Percentiles rank a stretch among this genome's conserved stretches.
phyloP scores from a whole-genome alignment of 2,888 invertebrate species.

The Prosapia bicincta region DNA sequence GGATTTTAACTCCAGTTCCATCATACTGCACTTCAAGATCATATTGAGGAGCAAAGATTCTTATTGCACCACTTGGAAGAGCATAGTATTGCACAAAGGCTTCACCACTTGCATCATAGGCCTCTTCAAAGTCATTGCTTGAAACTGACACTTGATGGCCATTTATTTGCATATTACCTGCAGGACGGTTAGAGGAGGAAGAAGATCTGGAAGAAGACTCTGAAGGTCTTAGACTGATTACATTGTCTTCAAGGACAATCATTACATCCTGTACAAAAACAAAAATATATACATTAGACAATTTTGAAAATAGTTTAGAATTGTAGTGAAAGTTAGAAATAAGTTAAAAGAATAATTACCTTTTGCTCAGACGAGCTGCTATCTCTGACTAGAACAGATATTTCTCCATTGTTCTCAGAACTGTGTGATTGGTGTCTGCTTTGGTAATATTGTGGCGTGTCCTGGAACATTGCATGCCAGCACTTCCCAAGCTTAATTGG shows the following conservation, averaged over 20 bases:
- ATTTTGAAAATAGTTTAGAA: neutral
- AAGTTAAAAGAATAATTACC: neutral
- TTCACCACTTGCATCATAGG: constrained; percentile 43
- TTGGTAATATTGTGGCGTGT: constrained; percentile 34
- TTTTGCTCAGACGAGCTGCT: constrained; percentile 23
- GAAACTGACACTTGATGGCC: constrained; percentile 43
- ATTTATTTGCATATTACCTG: constrained; percentile 40
- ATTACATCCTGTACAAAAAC: constrained; percentile 47
- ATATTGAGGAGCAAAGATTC: constrained; percentile 48
- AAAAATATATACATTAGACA: neutral
- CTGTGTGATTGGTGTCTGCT: constrained; percentile 18
- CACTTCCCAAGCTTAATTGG: constrained; percentile 51
- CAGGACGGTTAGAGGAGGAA: constrained; percentile 31
- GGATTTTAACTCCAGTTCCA: constrained; percentile 53
- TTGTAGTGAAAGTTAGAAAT: too few relatives aligned
- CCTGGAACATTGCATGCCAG: constrained; percentile 51
- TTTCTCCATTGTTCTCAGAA: constrained; percentile 41
- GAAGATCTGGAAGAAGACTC: constrained; percentile 8
- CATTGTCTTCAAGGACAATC: constrained; percentile 48
- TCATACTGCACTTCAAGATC: constrained; percentile 56
- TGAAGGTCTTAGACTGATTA: constrained; percentile 44
- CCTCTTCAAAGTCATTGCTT: constrained; percentile 48
- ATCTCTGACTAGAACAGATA: constrained; percentile 46
- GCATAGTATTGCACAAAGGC: constrained; percentile 47
- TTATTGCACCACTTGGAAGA: constrained; percentile 54